phyloP scores from a whole-genome alignment of 64 coral and sea anemone genomes.

The Catalaphyllia jardinei region DNA sequence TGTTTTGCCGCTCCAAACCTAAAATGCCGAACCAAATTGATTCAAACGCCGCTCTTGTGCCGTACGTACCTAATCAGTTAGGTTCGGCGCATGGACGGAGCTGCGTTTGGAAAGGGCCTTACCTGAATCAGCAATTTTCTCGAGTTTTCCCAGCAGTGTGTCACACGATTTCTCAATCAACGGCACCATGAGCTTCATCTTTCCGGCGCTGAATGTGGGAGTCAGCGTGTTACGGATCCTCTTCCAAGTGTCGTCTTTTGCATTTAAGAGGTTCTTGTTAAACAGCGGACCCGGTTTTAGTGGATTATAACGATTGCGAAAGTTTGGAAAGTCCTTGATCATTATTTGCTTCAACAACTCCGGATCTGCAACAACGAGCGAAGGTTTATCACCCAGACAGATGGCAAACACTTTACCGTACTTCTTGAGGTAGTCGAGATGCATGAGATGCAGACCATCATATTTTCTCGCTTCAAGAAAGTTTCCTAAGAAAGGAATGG shows the following conservation, averaged over 20 bases:
- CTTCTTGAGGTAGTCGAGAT: slow-evolving; percentile 43
- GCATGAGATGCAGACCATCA: slow-evolving; percentile 41
- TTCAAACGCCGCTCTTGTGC: no score
- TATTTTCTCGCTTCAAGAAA: slow-evolving; percentile 56
- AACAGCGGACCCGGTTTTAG: not conserved
- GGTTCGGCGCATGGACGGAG: no score
- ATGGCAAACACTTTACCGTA: slow-evolving; percentile 69
- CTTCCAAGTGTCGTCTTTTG: slow-evolving; percentile 66
- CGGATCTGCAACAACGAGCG: slow-evolving; percentile 58
- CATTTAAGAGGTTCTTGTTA: not conserved
- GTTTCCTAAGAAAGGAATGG: slow-evolving; percentile 64
- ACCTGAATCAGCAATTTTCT: slow-evolving; percentile 69
- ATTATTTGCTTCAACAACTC: slow-evolving; percentile 69
- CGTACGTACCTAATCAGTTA: no score
- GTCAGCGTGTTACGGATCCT: slow-evolving; percentile 63
- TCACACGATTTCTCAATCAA: slow-evolving; percentile 49
- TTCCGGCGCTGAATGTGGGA: slow-evolving; percentile 66
- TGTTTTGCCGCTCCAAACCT: no score
- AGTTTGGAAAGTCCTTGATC: slow-evolving; percentile 76
- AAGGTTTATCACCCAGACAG: slow-evolving; percentile 30
- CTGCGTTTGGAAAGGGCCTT: no score
- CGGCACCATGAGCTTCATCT: slow-evolving; percentile 59
- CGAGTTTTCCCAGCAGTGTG: slow-evolving; percentile 52
- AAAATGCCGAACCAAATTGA: no score
- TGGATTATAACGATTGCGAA: slow-evolving; percentile 26